A percentile compares a stretch with the other conserved stretches of the same genome.
Conservation (phyloP, 2,113 vertebrate genomes). For the Heterotilapia buettikoferi region DNA sequence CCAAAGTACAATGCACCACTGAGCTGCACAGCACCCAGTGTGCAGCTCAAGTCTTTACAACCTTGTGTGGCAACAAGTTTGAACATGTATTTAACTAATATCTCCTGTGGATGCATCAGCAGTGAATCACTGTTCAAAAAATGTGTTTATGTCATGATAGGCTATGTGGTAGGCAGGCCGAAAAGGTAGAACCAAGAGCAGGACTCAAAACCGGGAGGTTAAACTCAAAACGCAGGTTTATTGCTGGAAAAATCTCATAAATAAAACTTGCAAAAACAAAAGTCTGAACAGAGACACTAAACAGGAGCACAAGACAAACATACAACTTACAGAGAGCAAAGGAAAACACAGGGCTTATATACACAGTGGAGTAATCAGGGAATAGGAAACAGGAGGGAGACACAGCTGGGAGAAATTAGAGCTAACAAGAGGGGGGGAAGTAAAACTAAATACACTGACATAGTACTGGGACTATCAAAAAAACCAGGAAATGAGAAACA, state of each 20-base stretch:
- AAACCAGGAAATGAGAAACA: background rate
- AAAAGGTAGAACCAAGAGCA: background rate
- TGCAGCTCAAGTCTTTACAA: background rate
- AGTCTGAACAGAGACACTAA: background rate
- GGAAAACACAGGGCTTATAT: background rate
- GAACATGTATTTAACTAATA: background rate
- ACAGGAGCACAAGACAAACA: background rate
- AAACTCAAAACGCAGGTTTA: background rate
- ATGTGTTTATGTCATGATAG: background rate
- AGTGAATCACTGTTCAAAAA: background rate
- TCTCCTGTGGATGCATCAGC: background rate
- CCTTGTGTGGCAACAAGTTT: background rate
- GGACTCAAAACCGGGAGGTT: background rate
- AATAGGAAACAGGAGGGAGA: background rate
- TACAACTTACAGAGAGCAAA: background rate
- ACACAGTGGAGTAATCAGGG: background rate
- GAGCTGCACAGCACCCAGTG: background rate
- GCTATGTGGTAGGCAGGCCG: background rate
- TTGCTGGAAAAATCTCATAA: background rate
- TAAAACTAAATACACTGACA: background rate
- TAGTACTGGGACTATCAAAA: background rate
- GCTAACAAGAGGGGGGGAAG: background rate
- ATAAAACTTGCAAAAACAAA: background rate
- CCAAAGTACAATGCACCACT: background rate
- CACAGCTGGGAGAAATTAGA: background rate